Evolutionary conservation across 2,888 invertebrate genomes (phyloP), one percentile per base, ranked within the genome.

Genomic region (Malthinus seriepunctatus): DNA sequence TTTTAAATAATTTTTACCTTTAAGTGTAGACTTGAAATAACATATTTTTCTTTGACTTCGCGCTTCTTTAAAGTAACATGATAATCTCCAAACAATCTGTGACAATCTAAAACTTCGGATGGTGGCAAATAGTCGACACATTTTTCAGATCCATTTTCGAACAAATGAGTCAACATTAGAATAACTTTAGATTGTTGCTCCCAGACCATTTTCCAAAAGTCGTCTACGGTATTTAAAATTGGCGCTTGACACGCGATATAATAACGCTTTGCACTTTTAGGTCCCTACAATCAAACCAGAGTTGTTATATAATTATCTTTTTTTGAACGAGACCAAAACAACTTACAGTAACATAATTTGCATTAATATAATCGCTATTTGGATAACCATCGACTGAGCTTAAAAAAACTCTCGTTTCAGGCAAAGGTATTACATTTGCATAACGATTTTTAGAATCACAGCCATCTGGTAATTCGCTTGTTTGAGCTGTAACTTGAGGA

Each of bases 151-250:
- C 94, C 95, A 69, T 92, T 91, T 79, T 95, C 95, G 72, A 88
- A 89, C 60, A 95, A 86, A 78, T 93, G 92, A 0, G 95, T 95
- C 32, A 95, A 82, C 93, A 95, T 95, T 60, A 96, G 85, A 64
- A 97, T 85, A 37, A 94, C 89, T 69, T 92, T 86, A 9, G 88
- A 86, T 77, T 95, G 93, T 76, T 96, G 95, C 73, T 96, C 95
- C 96, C 96, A 96, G 49, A 95, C 86, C 96, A 97, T 95, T 39
- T 93, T 84, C 96, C 96, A 97, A 78, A 96, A 95, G 79, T 97
- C 96, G 32, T 83, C 82, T 1, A 93, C 88, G 0, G 95, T 96
- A 65, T 87, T 86, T 56, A 89, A 86, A 65, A 95, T 80, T 0
- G 96, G 96, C 8, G 93, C 95, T 79, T 97, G 96, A 69, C 93